Evolutionary conservation across 2,797 vertebrate species (phyloP).

Genomic region (Catostomus latipinnis): DNA sequence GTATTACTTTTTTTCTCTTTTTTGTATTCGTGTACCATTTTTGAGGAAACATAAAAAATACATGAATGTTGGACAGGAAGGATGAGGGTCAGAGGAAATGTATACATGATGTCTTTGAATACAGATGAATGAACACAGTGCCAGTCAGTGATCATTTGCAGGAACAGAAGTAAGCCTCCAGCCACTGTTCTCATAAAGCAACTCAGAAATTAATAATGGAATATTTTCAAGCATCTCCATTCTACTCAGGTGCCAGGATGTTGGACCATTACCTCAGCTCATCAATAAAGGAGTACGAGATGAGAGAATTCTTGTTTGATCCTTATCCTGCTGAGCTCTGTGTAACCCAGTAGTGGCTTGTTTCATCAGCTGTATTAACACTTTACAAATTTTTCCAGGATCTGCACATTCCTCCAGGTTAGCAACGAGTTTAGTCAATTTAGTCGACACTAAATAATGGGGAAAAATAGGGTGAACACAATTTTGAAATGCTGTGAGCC

Average conservation of each 20-base stretch:
- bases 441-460: background rate
- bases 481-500: background rate
- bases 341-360: conserved; percentile 4
- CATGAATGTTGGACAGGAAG: conserved; percentile 64
- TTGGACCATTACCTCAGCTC: conserved; percentile 24
- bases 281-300: conserved; percentile 39
- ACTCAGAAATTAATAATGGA: conserved; percentile 7
- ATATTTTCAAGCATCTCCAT: conserved; percentile 26
- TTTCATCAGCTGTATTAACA: conserved; percentile 29
- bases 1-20: conserved; percentile 38
- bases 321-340: background rate
- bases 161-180: conserved; percentile 30
- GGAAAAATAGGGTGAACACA: background rate
- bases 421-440: background rate
- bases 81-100: conserved; percentile 20
- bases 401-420: background rate
- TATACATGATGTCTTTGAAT: conserved; percentile 58
- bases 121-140: conserved; percentile 58
- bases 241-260: conserved; percentile 20
- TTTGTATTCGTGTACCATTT: conserved; percentile 47
- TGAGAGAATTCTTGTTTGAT: conserved; percentile 36
- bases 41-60: conserved; percentile 66
- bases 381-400: background rate
- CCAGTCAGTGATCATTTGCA: conserved; percentile 6
- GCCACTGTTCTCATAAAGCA: conserved; percentile 18